Evolutionary conservation across 2,797 vertebrate species (phyloP).

Genomic region (Ceyx erithaca): DNA sequence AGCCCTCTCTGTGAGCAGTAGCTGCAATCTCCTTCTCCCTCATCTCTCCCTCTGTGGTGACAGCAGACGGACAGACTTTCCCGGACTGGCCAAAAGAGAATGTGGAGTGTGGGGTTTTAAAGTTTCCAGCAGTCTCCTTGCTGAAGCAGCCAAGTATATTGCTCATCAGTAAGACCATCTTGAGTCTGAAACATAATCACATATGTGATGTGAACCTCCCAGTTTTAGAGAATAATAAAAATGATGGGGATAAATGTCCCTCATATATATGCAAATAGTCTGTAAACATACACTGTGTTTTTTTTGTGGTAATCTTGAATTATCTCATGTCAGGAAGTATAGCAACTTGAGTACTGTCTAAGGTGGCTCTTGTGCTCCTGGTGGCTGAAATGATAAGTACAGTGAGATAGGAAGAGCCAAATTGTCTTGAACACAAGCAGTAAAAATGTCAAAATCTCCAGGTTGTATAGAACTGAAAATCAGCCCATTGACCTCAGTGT

Average conservation of each 20-base stretch:
- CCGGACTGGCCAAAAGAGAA: neutral
- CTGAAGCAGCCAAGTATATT: neutral
- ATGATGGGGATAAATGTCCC: neutral
- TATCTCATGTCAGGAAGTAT: neutral
- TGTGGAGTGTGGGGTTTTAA: accelerated
- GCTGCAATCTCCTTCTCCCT: neutral
- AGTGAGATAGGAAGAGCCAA: neutral
- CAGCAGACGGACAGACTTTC: neutral
- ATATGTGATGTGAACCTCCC: neutral
- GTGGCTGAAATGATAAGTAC: neutral
- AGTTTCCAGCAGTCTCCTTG: neutral
- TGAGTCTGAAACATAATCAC: neutral
- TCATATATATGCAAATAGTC: neutral
- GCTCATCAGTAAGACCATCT: neutral
- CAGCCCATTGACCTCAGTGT: neutral
- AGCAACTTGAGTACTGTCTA: neutral
- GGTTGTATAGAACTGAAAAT: neutral
- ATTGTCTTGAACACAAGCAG: neutral
- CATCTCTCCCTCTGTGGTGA: neutral
- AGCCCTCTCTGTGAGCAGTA: neutral
- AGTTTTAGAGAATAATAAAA: neutral
- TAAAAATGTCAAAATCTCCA: neutral
- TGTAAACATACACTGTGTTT: accelerated
- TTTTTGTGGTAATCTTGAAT: neutral
- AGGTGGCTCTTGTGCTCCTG: neutral